Evolutionary conservation across 2,797 vertebrate species (phyloP).

Genomic region (Poecilia gillii): DNA sequence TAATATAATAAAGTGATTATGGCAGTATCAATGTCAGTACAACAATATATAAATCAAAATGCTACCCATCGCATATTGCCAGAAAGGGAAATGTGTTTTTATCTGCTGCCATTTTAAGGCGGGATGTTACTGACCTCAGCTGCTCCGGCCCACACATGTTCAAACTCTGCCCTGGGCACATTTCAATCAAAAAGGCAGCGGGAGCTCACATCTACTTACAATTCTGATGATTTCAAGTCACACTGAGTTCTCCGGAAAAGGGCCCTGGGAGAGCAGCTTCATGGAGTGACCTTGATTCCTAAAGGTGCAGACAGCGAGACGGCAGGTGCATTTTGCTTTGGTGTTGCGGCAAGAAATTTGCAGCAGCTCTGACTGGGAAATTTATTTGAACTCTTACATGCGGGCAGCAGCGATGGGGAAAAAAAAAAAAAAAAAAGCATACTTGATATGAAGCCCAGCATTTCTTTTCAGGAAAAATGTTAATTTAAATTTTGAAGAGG

Average conservation of each 20-base stretch:
- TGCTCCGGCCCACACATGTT: slow-evolving; percentile 42
- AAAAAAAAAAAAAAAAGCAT: neutral
- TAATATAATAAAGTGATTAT: neutral
- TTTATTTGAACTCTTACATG: slow-evolving; percentile 23
- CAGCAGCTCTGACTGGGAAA: slow-evolving; percentile 26
- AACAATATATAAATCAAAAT: slow-evolving; percentile 3
- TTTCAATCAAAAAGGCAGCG: slow-evolving; percentile 70
- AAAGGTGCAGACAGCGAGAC: slow-evolving; percentile 6
- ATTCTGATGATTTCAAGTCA: slow-evolving; percentile 54
- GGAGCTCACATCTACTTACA: slow-evolving; percentile 62
- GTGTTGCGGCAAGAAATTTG: slow-evolving; percentile 36
- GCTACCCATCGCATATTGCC: neutral
- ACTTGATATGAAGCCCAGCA: neutral
- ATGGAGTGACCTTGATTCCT: slow-evolving; percentile 32
- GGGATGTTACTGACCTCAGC: slow-evolving; percentile 53
- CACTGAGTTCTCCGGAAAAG: slow-evolving; percentile 40
- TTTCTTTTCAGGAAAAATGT: slow-evolving; percentile 17
- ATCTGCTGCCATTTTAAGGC: slow-evolving; percentile 29
- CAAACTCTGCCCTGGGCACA: slow-evolving; percentile 59
- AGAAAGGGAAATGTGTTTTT: neutral
- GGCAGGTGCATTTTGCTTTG: slow-evolving; percentile 34
- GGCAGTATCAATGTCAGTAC: slow-evolving; percentile 1
- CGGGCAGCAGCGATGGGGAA: neutral
- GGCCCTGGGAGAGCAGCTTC: slow-evolving; percentile 20
- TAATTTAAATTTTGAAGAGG: slow-evolving; percentile 14